Evolutionary conservation across 2,888 invertebrate species (phyloP), one percentile per base, ranked within the genome.

Genomic region (Galeruca laticollis): DNA sequence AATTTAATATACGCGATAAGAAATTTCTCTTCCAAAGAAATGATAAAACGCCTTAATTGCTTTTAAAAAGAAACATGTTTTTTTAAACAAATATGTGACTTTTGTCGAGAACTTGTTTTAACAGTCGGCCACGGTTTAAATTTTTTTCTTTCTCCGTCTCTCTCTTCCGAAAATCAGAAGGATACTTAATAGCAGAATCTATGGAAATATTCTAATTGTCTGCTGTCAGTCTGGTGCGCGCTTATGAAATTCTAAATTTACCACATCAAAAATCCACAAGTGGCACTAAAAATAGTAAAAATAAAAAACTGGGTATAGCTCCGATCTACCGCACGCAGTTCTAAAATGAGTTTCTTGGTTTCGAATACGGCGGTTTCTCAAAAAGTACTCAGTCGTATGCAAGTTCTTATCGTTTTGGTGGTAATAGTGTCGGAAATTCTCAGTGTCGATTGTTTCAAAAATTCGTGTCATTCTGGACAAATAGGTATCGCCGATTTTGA

Each of bases 211-310:
- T 56, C 13, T 49, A 52, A 51, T 63, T 20, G 59, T 66, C 65
- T 66, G 33, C 59, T 13, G 51, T 60, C 49, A 59, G 59, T 66
- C 66, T 66, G 66, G 20, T 56, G 66, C 47, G 49, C 66, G 66
- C 37, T 51, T 60, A 51, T 51, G 49, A 35, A 66, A 66, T 37
- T 66, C 66, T 66, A 66, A 66, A 35, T 66, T 66, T 66, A 66
- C 66, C 66, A 51, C 66, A 31, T 54, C 15, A 57, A 33, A 65
- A 66, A 66, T 66, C 66, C 33, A 66, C 66, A 66, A 66, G 66
- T 66, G 66, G 59, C 59, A 66, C 66, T 66, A 66, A 66, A 66
- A 66, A 66, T 66, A 66, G 66, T 66, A 66, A 59, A 66, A 66
- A 66, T 66, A 59, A 66, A 66, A 66, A 66, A 56, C 66, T 60